Percentiles rank a stretch among this genome's conserved stretches.
Evolutionary conservation across 1,140 invertebrate species (phyloP).

Genomic region (Heterodera schachtii): DNA sequence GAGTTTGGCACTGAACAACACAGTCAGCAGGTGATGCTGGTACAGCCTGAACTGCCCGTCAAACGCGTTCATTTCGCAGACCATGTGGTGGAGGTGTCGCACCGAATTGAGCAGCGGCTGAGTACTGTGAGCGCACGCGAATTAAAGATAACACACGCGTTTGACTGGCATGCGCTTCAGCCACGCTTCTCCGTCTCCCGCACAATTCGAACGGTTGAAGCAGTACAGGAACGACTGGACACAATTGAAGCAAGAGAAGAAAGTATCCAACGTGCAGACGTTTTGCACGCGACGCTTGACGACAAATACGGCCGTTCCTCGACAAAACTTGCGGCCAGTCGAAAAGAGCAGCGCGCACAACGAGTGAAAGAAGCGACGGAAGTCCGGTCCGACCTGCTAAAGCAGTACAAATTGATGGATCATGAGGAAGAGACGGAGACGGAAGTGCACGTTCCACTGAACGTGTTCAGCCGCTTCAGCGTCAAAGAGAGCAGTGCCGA

Average conservation of each 20-base stretch:
- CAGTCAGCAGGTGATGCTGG: not conserved
- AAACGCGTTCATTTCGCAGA: not conserved
- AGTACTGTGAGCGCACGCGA: slow-evolving; percentile 1
- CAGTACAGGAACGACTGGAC: slow-evolving; percentile 8
- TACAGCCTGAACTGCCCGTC: not conserved
- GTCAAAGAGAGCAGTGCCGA: slow-evolving; percentile 31
- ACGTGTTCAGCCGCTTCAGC: slow-evolving; percentile 17
- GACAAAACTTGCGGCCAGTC: not conserved
- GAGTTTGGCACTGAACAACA: not conserved
- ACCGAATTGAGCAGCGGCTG: not conserved
- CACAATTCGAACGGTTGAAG: not conserved
- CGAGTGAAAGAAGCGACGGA: slow-evolving; percentile 5
- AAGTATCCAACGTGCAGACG: not conserved
- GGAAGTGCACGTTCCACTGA: slow-evolving; percentile 12
- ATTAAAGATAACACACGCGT: not conserved
- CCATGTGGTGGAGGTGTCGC: slow-evolving; percentile 7
- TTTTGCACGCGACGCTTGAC: slow-evolving; percentile 4
- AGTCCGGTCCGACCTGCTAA: not conserved
- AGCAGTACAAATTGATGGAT: slow-evolving; percentile 20
- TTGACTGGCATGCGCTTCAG: not conserved
- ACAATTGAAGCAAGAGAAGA: slow-evolving; percentile 9
- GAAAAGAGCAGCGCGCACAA: slow-evolving; percentile 1
- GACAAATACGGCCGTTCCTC: not conserved
- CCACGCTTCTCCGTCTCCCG: not conserved
- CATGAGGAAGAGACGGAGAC: not conserved